Evolutionary conservation across 2,888 invertebrate species (phyloP), one percentile per base, ranked within the genome.

Genomic region (Oligia latruncula): DNA sequence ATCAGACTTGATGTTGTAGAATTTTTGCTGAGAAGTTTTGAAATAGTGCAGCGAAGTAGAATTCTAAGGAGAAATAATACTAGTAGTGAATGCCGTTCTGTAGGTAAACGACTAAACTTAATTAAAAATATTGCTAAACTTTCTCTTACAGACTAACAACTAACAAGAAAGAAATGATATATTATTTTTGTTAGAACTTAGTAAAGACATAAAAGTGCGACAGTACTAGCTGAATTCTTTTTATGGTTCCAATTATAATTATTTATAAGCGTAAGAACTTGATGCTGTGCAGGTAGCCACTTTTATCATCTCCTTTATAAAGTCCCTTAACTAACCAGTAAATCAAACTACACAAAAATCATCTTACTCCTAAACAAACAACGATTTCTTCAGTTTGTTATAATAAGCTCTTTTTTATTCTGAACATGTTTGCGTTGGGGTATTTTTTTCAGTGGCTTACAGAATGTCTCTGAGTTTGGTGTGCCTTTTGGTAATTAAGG

Each of bases 1-100:
- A 65, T 72, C 17, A 62, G 65, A 78, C 70, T 81, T 40, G 20
- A 60, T 68, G 43, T 64, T 72, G 40, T 23, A 71, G 64, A 20
- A 1, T 55, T 64, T 81, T 74, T 60, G 6, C 71, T 55, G 1
- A 29, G 6, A 73, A 49, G 11, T 71, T 83, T 74, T 58, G 17
- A 46, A 78, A 67, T 67, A 71, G 52, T n/a, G 23, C 29, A n/a
- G 35, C 13, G 23, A 46, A 29, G n/a, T 20, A 40, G 29, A 73
- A 62, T 78, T 60, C 40, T 15, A 9, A 58, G 23, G 58, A 72
- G 20, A 55, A 55, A 4, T 9, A 29, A 43, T 29, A 9, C 4
- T 46, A 23, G 40, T 23, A 40, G 58, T 29, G 11, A 55, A 23
- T 20, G 15, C 13, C 17, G n/a, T 46, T 35, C n/a, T 52, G 35